Evolutionary conservation across 2,888 invertebrate species (phyloP), one percentile per base, ranked within the genome.

Genomic region (Beris morrisii): DNA sequence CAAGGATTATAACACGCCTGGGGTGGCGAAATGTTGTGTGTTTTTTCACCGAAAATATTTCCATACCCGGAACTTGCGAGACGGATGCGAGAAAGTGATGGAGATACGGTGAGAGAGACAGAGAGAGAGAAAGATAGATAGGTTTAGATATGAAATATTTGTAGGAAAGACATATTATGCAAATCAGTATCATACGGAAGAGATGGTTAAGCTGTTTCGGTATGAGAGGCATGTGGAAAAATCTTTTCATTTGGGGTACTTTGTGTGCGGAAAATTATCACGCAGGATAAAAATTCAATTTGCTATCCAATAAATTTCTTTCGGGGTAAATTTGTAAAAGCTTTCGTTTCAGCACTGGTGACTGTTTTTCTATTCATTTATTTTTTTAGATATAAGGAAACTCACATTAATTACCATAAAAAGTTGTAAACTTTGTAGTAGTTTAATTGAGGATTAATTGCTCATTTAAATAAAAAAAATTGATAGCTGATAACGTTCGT

Each of bases 111-210:
- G 52, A 7, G 45, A 57, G 38, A 22, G 28, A 48, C 30, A 31
- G 46, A 28, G 30, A 13, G 45, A 31, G 28, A n/a, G 38, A 38
- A 61, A 61, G 61, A 61, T 61, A 61, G 61, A 61, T 61, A 32
- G 61, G 46, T 43, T 50, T 15, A 61, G 61, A 61, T 61, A 61
- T 61, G 61, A 61, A 61, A 61, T 61, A 61, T 61, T 61, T 61
- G 50, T 52, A 52, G 61, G 32, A 61, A 61, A 61, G 61, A 61
- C 61, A 61, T 61, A 61, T 61, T 61, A 61, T 61, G 61, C 61
- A 61, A 61, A 61, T 61, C 61, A 61, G 61, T 61, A 61, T 52
- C 61, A 61, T 61, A 50, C 61, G 50, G 50, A 61, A 52, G 61
- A 61, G 61, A 61, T 61, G 52, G 61, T 61, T 61, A 61, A 61